Evolutionary conservation across 2,888 invertebrate species (phyloP).

Genomic region (Cosmorhoe ocellata): DNA sequence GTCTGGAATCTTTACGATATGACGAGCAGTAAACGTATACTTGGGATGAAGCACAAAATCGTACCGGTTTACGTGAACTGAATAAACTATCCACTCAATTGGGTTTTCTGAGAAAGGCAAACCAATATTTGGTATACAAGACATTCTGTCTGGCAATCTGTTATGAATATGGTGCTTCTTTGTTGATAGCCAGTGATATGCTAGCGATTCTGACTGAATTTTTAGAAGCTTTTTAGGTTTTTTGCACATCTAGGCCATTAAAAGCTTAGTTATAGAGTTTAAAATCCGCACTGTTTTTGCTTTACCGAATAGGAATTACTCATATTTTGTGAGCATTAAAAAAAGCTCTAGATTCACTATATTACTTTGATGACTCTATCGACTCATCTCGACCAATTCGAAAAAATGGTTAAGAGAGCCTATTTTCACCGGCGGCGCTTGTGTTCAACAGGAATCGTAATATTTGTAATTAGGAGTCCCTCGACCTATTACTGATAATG

Average conservation of each 20-base stretch:
- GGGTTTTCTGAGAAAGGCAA: conserved; percentile 8
- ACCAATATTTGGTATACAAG: conserved; percentile 11
- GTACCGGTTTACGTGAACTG: conserved; percentile 14
- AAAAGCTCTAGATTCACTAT: conserved; percentile 8
- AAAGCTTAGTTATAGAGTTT: no score
- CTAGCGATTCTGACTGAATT: no score
- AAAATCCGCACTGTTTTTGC: no score
- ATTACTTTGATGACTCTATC: conserved; percentile 30
- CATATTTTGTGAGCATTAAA: no score
- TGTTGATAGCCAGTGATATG: background rate
- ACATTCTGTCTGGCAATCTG: conserved; percentile 20
- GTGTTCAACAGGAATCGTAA: no score
- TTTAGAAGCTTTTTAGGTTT: no score
- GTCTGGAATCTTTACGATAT: conserved; percentile 47
- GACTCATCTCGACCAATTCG: conserved; percentile 28
- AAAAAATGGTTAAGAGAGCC: conserved; percentile 34
- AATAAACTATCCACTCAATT: conserved; percentile 19
- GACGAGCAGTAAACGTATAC: conserved; percentile 41
- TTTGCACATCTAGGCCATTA: no score
- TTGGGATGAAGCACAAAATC: conserved; percentile 21
- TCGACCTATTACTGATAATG: no score
- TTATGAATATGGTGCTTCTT: conserved; percentile 1
- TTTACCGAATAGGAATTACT: no score
- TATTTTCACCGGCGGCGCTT: conserved; percentile 29
- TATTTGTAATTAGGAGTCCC: no score